Base-by-base conservation (phyloP, 2,888 invertebrate species). In the Caenorhabditis plicata region DNA sequence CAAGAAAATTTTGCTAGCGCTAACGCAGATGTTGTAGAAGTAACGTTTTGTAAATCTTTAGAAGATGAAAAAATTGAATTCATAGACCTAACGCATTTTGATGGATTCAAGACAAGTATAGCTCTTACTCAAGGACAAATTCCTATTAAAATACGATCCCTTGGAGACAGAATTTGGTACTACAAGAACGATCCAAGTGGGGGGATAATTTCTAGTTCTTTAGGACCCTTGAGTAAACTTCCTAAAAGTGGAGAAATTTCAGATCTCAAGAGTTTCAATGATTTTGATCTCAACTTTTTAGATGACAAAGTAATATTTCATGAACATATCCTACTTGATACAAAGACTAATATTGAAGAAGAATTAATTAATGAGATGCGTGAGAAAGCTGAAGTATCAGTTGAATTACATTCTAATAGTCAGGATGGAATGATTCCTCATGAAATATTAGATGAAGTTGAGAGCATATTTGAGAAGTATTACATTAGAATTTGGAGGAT, bases 391-490 rank as follows among this genome's bases (percentile, higher is more conserved):
- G 55, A 67, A 48, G 35, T 46, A 15, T 35, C 33, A 9, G 48
- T 67, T 38, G 39, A 51, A 25, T 9, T 62, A 33, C 51, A 66
- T 29, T 35, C 54, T 39, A 66, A 43, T 61, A 56, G 47, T 42
- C 67, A 67, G 55, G 52, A 58, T 51, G 47, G 53, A 17, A 55
- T 49, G 41, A 50, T 66, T 36, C 66, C 66, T 44, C 66, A 67
- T 56, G 66, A 66, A 51, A 67, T 66, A 48, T 51, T 64, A 41
- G 52, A 44, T 49, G 62, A 63, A 19, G 52, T 52, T 26, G 26
- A 26, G n/a, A 27, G 38, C 26, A 36, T 57, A 33, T 60, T 48
- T 46, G 55, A 50, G 38, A 49, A 41, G 36, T 63, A 42, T 54
- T 62, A 29, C 22, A 40, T 63, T 9, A 64, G 42, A 32, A 35